Conservation (phyloP, 2,113 vertebrate species). For the Aramus guarauna region DNA sequence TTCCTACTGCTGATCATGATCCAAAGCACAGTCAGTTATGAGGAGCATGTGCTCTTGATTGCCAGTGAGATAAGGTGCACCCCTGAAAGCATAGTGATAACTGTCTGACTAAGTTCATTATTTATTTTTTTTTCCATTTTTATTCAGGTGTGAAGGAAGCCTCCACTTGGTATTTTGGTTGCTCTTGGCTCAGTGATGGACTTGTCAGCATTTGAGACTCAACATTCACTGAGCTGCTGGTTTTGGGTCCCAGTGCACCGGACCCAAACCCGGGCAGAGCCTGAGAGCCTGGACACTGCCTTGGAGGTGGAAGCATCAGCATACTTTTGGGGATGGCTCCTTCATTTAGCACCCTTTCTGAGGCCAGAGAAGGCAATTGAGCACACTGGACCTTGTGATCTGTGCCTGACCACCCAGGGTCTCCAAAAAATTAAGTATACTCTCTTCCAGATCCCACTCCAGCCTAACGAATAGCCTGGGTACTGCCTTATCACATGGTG, state of each 20-base stretch:
- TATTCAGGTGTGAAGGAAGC: background rate
- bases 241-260: fast-evolving
- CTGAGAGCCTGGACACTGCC: background rate
- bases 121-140: background rate
- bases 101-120: background rate
- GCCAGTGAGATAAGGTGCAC: background rate
- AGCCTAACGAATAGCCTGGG: background rate
- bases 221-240: background rate
- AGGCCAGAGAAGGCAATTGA: background rate
- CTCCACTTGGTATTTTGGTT: background rate
- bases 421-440: background rate
- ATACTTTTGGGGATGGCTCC: background rate
- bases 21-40: background rate
- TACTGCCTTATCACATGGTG: background rate
- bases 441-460: background rate
- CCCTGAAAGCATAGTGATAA: background rate
- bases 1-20: background rate
- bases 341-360: background rate
- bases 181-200: background rate
- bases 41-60: background rate
- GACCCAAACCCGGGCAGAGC: background rate
- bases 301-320: too few relatives aligned
- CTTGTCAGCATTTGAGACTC: background rate
- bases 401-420: background rate
- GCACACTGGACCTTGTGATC: background rate